Evolutionary conservation across 2,888 invertebrate species (phyloP).

Genomic region (Teleogryllus oceanicus): DNA sequence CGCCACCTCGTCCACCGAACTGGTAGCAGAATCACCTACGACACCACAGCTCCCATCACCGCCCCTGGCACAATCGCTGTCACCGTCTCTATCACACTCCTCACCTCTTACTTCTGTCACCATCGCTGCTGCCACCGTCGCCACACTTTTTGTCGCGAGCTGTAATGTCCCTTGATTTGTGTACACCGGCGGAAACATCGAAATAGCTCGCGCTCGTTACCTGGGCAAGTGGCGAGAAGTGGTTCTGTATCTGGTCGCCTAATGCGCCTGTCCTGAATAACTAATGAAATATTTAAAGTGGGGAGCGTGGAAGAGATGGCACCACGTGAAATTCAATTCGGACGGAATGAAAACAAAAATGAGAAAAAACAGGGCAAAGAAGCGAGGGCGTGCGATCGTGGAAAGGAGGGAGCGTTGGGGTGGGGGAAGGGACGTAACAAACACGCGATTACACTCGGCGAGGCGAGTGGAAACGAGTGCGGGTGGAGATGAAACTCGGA

Average conservation of each 20-base stretch:
- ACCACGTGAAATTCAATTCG: slow-evolving; percentile 6
- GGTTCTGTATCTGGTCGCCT: background rate
- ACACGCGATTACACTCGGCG: no score
- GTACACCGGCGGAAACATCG: background rate
- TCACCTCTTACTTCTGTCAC: background rate
- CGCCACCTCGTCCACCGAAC: background rate
- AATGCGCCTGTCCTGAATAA: slow-evolving; percentile 9
- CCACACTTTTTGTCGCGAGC: background rate
- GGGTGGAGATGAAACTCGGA: no score
- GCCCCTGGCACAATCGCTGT: background rate
- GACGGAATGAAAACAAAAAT: background rate
- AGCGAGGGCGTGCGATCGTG: background rate
- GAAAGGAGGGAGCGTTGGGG: background rate
- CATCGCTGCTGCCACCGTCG: background rate
- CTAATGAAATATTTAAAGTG: slow-evolving; percentile 4
- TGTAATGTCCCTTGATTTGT: background rate
- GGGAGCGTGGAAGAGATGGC: background rate
- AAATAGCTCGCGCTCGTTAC: slow-evolving; percentile 6
- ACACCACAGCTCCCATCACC: background rate
- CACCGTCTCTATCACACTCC: background rate
- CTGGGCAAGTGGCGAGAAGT: background rate
- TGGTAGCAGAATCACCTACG: no score
- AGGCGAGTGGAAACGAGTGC: no score
- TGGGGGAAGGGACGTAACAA: no score
- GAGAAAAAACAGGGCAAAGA: background rate